Evolutionary conservation across 2,797 vertebrate genomes (phyloP).

Genomic region (Lepidocolaptes lacrymiger): DNA sequence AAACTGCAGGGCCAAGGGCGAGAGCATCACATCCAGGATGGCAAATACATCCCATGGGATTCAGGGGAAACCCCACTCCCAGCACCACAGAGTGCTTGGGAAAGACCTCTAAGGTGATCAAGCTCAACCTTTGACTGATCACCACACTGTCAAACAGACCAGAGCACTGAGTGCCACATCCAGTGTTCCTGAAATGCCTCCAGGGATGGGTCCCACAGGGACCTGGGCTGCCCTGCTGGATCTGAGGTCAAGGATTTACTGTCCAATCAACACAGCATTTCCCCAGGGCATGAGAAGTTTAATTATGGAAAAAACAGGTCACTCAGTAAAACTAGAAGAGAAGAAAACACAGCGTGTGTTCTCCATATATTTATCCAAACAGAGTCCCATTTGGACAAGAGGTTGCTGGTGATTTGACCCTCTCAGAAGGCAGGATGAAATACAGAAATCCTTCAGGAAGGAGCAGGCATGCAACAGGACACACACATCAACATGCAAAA

Average conservation of each 20-base stretch:
- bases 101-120: background rate
- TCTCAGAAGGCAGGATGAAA: background rate
- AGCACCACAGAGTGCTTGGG: background rate
- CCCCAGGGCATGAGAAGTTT: background rate
- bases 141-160: background rate
- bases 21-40: background rate
- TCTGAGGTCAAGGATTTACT: background rate
- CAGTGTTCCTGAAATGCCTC: background rate
- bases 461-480: background rate
- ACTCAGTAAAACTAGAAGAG: rapidly evolving
- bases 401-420: background rate
- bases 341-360: background rate
- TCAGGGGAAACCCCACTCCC: background rate
- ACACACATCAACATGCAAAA: rapidly evolving
- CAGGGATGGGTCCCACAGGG: background rate
- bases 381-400: background rate
- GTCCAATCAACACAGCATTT: background rate
- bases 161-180: background rate
- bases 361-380: background rate
- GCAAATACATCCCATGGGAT: background rate
- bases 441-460: background rate
- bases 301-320: background rate
- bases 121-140: background rate
- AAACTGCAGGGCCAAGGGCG: background rate
- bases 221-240: background rate